Evolutionary conservation across 1,140 invertebrate genomes (phyloP).

Genomic region (Macrobrachium rosenbergii): DNA sequence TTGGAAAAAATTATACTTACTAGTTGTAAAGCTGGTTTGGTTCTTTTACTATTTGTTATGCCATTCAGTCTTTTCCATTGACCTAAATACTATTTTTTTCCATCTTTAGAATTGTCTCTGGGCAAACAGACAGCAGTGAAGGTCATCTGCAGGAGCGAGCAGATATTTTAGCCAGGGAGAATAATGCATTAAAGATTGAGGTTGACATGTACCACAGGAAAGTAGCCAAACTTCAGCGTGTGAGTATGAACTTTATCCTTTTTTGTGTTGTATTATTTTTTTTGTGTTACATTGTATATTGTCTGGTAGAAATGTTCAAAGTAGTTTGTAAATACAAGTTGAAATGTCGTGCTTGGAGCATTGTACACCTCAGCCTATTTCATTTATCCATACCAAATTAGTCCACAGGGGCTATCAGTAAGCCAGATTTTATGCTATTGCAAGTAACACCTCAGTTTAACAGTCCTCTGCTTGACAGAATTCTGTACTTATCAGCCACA

Average conservation of each 20-base stretch:
- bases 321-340: too few species aligned
- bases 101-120: slow-evolving; percentile 44
- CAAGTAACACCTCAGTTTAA: too few species aligned
- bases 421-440: too few species aligned
- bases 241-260: slow-evolving; percentile 68
- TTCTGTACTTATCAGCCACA: too few species aligned
- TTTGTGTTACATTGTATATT: background rate
- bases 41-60: background rate
- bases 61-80: background rate
- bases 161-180: slow-evolving; percentile 87
- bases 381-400: too few species aligned
- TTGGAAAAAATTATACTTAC: too few species aligned
- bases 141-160: slow-evolving; percentile 83
- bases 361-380: too few species aligned
- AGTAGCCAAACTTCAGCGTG: slow-evolving; percentile 89
- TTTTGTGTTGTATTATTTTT: background rate
- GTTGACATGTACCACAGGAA: slow-evolving; percentile 84
- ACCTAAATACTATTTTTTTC: background rate
- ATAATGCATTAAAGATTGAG: slow-evolving; percentile 85
- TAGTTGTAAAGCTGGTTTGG: too few species aligned
- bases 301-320: too few species aligned
- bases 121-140: slow-evolving; percentile 71
- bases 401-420: too few species aligned
- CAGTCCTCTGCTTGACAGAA: too few species aligned
- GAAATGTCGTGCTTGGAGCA: too few species aligned